phyloP scores from a whole-genome alignment of 2,797 vertebrate species.

The Heterohyrax brucei region DNA sequence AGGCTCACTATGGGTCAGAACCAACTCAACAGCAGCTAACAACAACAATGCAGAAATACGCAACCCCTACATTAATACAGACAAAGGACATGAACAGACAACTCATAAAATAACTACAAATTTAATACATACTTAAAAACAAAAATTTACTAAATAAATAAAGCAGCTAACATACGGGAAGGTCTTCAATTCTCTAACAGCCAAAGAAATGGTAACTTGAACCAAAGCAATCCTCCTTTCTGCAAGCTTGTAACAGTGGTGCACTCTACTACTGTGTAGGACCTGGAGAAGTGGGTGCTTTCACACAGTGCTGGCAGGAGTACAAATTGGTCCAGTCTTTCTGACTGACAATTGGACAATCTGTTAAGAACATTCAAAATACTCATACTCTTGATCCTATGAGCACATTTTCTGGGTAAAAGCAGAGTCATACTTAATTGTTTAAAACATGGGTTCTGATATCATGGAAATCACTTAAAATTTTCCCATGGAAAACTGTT shows the following conservation, averaged over 20 bases:
- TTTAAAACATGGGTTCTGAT: constrained; percentile 2
- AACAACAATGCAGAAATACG: background rate
- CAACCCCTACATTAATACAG: constrained; percentile 30
- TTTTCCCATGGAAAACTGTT: background rate
- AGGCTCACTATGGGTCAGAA: too few relatives aligned
- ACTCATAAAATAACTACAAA: background rate
- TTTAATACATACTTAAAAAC: too few relatives aligned
- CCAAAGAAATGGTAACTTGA: constrained; percentile 49
- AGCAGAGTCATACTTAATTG: constrained; percentile 22
- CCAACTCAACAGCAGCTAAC: too few relatives aligned
- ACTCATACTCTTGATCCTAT: background rate
- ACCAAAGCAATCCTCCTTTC: background rate
- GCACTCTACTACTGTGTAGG: constrained; percentile 8
- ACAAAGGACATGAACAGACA: background rate
- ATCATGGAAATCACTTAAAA: constrained; percentile 9
- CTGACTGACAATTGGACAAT: constrained; percentile 8
- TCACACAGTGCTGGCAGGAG: background rate
- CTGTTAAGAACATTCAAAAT: constrained; percentile 11
- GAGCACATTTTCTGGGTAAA: constrained; percentile 19
- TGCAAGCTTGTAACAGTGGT: constrained; percentile 17
- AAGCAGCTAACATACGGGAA: constrained; percentile 30
- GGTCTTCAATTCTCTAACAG: constrained; percentile 38
- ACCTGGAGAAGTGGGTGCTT: background rate
- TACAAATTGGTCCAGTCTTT: constrained; percentile 20
- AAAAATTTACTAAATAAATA: background rate